Conservation (phyloP, 2,888 invertebrate genomes). For the Cataglyphis livida region DNA sequence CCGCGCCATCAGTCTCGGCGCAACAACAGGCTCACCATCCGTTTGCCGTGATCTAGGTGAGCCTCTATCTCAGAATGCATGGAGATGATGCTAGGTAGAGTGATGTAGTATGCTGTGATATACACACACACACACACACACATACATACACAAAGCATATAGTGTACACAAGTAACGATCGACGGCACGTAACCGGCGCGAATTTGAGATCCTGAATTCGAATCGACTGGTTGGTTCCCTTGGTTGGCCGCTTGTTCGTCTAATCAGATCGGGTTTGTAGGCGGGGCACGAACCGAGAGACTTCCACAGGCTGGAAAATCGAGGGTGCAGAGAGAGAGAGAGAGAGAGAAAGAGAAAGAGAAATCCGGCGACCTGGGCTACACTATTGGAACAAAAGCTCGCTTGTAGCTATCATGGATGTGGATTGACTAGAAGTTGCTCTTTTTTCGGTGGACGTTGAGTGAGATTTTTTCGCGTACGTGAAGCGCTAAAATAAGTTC, state of each 20-base stretch:
- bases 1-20: slow-evolving; percentile 58
- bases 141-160: not conserved
- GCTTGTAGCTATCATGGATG: slow-evolving; percentile 48
- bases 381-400: slow-evolving; percentile 65
- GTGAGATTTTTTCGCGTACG: slow-evolving; percentile 16
- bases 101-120: slow-evolving; percentile 1
- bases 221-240: slow-evolving; percentile 73
- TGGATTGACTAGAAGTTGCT: slow-evolving; percentile 47
- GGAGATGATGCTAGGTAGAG: slow-evolving; percentile 25
- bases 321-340: slow-evolving; percentile 57
- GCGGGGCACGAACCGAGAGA: slow-evolving; percentile 76
- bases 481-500: slow-evolving; percentile 20
- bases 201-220: slow-evolving; percentile 81
- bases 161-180: slow-evolving; percentile 20
- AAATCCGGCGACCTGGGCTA: slow-evolving; percentile 27
- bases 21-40: slow-evolving; percentile 49
- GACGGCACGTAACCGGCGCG: slow-evolving; percentile 62
- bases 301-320: slow-evolving; percentile 77
- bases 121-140: not conserved
- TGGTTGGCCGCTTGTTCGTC: slow-evolving; percentile 68
- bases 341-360: too few species aligned
- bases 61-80: slow-evolving; percentile 28
- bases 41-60: slow-evolving; percentile 57
- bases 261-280: slow-evolving; percentile 82
- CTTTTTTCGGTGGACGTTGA: slow-evolving; percentile 32